These are phyloP conservation scores for Pteropus alecto DNA, from an alignment of 2,113 vertebrate species.

Conservation along the genomic window DNA sequence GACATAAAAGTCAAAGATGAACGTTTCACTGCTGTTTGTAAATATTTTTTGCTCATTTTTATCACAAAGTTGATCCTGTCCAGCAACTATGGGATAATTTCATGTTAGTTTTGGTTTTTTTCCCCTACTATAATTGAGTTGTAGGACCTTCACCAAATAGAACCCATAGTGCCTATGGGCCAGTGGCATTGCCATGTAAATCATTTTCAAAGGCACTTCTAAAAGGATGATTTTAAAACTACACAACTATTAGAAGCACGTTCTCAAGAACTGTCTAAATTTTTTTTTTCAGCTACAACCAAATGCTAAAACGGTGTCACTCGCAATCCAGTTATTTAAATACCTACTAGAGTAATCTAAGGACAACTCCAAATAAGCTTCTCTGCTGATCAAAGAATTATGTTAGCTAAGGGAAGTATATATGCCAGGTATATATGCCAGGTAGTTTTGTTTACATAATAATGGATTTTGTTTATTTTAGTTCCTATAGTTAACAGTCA, in stretches of 20 bases:
- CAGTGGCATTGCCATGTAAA: neutral
- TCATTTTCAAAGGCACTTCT: slow-evolving; percentile 20
- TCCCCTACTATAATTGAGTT: neutral
- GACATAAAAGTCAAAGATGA: neutral
- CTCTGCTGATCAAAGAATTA: neutral
- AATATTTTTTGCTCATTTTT: neutral
- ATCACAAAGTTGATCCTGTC: neutral
- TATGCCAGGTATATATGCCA: neutral
- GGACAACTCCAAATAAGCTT: neutral
- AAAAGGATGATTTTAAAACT: neutral
- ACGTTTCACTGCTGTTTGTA: neutral
- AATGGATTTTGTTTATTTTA: neutral
- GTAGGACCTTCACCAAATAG: neutral
- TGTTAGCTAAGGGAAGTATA: neutral
- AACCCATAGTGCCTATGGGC: neutral
- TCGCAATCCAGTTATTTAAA: neutral
- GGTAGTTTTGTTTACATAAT: neutral
- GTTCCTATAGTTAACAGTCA: neutral
- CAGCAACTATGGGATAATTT: neutral
- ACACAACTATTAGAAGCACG: neutral
- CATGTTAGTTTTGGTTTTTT: neutral
- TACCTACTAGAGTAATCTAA: neutral
- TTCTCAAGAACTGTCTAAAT: neutral
- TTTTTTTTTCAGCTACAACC: neutral
- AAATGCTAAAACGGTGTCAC: neutral